Evolutionary conservation across 1,140 invertebrate genomes (phyloP).

Genomic region (Caenorhabditis elegans): DNA sequence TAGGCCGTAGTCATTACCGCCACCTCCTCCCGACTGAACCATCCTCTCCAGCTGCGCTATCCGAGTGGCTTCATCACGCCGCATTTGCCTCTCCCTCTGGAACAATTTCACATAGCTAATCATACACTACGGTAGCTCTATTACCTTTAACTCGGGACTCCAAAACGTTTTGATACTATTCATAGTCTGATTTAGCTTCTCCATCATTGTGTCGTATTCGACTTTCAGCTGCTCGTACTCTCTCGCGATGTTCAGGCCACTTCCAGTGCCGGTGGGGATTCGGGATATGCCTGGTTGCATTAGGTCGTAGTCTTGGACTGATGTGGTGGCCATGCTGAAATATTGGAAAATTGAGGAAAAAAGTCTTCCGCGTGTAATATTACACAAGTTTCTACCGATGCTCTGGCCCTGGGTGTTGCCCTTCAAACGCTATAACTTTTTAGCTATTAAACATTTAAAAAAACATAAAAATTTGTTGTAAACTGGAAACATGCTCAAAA

Average conservation of each 20-base stretch:
- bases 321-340: constrained; percentile 4
- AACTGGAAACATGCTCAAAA: no score
- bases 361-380: no score
- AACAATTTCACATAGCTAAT: background rate
- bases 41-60: constrained; percentile 40
- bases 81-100: constrained; percentile 83
- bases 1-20: background rate
- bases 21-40: background rate
- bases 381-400: no score
- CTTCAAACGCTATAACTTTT: no score
- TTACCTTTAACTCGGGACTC: constrained; percentile 89
- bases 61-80: constrained; percentile 85
- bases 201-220: constrained; percentile 92
- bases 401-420: no score
- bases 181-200: constrained; percentile 96
- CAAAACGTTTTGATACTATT: constrained; percentile 99
- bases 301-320: background rate
- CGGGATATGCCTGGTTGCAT: background rate
- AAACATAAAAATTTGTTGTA: no score
- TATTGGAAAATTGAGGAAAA: background rate
- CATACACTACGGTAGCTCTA: background rate
- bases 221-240: constrained; percentile 93
- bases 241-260: background rate
- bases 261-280: background rate
- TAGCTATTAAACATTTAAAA: no score